Percentiles rank a stretch among this genome's conserved stretches.
Evolutionary conservation across 2,113 vertebrate genomes (phyloP).

Genomic region (Campylorhamphus procurvoides): DNA sequence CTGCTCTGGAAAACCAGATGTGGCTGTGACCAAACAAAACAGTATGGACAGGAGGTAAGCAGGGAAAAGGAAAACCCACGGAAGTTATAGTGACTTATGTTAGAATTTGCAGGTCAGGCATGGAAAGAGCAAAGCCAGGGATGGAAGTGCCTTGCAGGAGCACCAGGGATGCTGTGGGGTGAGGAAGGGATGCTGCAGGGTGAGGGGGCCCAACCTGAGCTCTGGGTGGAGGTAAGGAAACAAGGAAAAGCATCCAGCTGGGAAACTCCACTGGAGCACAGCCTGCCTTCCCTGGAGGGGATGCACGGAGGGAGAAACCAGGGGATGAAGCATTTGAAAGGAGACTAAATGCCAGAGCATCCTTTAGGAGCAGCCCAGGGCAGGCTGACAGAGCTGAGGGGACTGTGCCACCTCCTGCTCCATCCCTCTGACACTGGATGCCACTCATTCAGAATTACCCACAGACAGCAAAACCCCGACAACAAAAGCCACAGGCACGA

Average conservation of each 20-base stretch:
- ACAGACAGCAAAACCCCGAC: fast-evolving
- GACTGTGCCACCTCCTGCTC: not conserved
- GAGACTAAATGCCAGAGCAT: too few species aligned
- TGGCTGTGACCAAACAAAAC: not conserved
- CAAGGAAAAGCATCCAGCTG: not conserved
- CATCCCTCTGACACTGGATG: not conserved
- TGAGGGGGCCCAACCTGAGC: not conserved
- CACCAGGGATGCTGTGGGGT: not conserved
- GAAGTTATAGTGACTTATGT: fast-evolving
- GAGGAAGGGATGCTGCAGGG: not conserved
- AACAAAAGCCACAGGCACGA: not conserved
- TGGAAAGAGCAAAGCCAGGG: not conserved
- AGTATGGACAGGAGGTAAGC: fast-evolving
- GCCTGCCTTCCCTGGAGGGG: not conserved
- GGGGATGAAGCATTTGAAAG: not conserved
- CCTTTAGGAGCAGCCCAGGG: not conserved
- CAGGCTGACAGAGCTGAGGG: not conserved
- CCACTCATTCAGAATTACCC: not conserved
- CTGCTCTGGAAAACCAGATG: not conserved
- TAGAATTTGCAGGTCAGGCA: not conserved
- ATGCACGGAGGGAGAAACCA: not conserved
- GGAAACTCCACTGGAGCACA: not conserved
- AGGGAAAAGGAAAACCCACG: not conserved
- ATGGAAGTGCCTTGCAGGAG: not conserved
- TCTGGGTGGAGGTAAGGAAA: not conserved